Evolutionary conservation across 2,888 invertebrate genomes (phyloP).

Genomic region (Ramazzottius varieornatus): DNA sequence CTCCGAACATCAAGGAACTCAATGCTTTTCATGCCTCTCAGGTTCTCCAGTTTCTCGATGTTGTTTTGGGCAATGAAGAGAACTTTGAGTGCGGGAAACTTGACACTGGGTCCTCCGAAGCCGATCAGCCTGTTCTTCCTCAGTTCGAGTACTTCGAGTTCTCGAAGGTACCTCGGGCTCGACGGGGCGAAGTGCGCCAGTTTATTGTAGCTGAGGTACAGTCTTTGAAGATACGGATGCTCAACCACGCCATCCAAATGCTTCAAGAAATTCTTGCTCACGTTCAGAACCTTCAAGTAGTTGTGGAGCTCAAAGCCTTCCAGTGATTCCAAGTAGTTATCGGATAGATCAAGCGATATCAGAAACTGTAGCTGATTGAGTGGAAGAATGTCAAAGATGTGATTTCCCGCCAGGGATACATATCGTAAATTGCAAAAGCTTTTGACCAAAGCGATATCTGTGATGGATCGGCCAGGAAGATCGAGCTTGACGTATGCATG

Average conservation of each 20-base stretch:
- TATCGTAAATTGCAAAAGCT: background rate
- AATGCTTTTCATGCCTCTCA: background rate
- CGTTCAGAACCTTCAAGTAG: background rate
- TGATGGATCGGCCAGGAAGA: background rate
- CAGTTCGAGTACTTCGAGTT: background rate
- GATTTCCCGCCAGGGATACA: background rate
- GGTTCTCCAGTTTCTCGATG: background rate
- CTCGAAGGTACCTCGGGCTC: background rate
- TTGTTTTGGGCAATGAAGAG: background rate
- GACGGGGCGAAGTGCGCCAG: background rate
- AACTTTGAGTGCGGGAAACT: background rate
- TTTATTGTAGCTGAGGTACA: background rate
- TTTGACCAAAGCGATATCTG: background rate
- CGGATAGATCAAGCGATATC: background rate
- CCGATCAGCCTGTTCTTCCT: background rate
- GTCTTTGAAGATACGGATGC: background rate
- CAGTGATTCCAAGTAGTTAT: background rate
- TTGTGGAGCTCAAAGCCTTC: background rate
- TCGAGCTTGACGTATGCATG: background rate
- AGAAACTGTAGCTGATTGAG: background rate
- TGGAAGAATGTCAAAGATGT: background rate
- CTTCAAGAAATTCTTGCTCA: background rate
- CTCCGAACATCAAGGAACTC: background rate
- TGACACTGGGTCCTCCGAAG: background rate
- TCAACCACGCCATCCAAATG: background rate